Evolutionary conservation across 1,140 invertebrate genomes (phyloP).

Genomic region (Eueides isabella): DNA sequence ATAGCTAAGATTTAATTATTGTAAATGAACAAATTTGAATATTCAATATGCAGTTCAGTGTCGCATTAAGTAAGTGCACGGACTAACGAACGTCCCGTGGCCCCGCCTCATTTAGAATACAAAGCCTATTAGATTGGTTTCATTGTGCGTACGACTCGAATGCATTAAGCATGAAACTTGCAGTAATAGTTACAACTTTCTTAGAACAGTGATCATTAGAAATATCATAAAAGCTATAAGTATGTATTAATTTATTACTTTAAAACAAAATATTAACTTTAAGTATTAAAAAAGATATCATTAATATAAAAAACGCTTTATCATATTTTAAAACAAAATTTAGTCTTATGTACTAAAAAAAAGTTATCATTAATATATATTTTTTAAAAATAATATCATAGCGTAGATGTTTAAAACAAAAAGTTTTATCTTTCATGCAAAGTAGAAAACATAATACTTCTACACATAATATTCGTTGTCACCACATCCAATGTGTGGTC

Average conservation of each 20-base stretch:
- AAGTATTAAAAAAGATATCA: no score
- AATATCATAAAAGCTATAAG: not conserved
- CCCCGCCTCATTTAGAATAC: slow-evolving; percentile 69
- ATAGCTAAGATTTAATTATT: not conserved
- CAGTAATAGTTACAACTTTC: slow-evolving; percentile 48
- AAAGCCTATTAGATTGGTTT: slow-evolving; percentile 59
- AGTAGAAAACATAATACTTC: no score
- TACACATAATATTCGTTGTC: not conserved
- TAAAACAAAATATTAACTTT: no score
- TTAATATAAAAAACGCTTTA: no score
- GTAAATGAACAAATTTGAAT: not conserved
- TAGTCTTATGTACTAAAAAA: no score
- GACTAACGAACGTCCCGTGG: slow-evolving; percentile 45
- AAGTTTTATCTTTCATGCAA: no score
- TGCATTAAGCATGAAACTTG: slow-evolving; percentile 50
- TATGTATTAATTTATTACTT: not conserved
- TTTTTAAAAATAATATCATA: no score
- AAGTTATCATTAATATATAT: no score
- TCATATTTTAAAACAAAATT: no score
- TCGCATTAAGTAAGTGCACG: slow-evolving; percentile 46
- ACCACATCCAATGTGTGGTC: slow-evolving; percentile 1
- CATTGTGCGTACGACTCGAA: slow-evolving; percentile 54
- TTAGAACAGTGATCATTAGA: slow-evolving; percentile 9
- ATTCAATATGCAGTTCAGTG: slow-evolving; percentile 27
- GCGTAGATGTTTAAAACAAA: no score